Percentiles rank a stretch among this genome's conserved stretches.
phyloP scores from a whole-genome alignment of 2,113 vertebrate genomes.

The Atrichornis clamosus region DNA sequence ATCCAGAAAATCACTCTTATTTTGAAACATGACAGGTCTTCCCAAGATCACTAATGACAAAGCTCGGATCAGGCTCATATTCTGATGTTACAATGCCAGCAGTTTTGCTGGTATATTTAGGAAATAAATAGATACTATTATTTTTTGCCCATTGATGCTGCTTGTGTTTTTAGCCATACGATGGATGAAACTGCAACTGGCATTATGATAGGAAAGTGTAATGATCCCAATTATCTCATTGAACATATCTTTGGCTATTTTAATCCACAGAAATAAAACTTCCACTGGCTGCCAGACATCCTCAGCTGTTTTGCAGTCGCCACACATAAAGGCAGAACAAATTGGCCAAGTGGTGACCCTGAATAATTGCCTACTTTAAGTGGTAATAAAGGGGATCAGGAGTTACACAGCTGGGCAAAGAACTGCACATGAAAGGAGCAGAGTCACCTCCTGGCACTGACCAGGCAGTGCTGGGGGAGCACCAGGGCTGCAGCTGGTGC shows the following conservation, averaged over 20 bases:
- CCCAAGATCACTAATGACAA: neutral
- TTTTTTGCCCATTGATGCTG: neutral
- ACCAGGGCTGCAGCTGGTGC: neutral
- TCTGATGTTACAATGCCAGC: neutral
- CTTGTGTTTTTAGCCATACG: neutral
- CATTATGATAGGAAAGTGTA: neutral
- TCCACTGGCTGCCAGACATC: neutral
- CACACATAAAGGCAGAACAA: neutral
- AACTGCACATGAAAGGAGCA: neutral
- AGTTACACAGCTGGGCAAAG: neutral
- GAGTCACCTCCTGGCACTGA: neutral
- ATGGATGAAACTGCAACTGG: neutral
- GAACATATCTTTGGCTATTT: neutral
- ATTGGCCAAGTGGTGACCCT: neutral
- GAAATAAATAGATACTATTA: neutral
- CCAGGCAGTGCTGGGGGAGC: neutral
- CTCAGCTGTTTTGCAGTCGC: neutral
- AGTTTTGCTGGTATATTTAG: neutral
- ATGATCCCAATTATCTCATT: neutral
- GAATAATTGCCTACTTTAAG: neutral
- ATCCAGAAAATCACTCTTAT: neutral
- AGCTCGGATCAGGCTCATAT: neutral
- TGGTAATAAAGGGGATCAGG: neutral
- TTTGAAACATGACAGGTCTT: neutral
- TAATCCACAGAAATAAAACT: constrained; percentile 3